Conservation (phyloP, 2,113 vertebrate species). For the Theristicus caerulescens region DNA sequence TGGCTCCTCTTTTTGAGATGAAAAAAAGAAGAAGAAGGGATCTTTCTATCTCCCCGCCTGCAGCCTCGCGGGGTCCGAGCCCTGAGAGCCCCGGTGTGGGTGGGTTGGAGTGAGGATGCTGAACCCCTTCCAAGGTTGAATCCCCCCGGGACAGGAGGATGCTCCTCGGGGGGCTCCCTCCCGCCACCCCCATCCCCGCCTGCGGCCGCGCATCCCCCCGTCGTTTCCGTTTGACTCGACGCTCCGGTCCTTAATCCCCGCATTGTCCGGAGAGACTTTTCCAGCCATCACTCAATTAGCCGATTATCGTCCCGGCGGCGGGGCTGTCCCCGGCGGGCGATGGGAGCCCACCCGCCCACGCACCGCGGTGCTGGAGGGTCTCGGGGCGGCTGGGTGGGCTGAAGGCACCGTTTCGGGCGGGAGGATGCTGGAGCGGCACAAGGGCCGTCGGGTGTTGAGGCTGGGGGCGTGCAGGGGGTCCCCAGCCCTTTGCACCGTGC, state of each 20-base stretch:
- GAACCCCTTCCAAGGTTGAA: background rate
- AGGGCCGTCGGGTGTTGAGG: fast-evolving
- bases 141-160: background rate
- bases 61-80: background rate
- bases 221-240: background rate
- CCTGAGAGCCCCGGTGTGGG: fast-evolving
- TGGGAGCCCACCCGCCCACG: background rate
- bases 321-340: background rate
- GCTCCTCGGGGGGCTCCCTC: background rate
- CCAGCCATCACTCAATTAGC: slow-evolving; percentile 31
- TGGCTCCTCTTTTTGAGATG: slow-evolving; percentile 46
- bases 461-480: fast-evolving
- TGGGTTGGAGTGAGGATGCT: background rate
- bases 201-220: background rate
- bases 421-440: fast-evolving
- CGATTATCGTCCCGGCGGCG: background rate
- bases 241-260: background rate
- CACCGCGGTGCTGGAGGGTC: background rate
- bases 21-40: background rate
- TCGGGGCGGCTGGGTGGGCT: fast-evolving
- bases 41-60: background rate
- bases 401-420: fast-evolving
- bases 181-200: background rate
- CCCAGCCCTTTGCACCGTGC: background rate
- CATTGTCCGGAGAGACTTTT: background rate